Conservation (phyloP, 1,140 invertebrate genomes). For the Dolichoris vasculosae region DNA sequence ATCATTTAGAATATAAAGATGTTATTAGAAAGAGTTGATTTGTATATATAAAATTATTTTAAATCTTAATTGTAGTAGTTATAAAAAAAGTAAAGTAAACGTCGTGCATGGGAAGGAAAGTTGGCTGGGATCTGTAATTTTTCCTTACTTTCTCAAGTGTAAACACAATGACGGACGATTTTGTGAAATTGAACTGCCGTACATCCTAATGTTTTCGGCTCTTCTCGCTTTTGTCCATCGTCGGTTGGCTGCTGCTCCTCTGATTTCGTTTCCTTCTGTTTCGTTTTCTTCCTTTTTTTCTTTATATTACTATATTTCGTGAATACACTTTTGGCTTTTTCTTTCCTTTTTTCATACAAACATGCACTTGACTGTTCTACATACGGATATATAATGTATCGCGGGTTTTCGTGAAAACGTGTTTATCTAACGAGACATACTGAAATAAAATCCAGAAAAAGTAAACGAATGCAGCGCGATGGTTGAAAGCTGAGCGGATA, state of each 20-base stretch:
- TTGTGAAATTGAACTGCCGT: background rate
- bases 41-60: background rate
- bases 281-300: background rate
- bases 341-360: background rate
- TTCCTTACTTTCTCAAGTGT: background rate
- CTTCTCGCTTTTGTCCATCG: background rate
- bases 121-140: background rate
- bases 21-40: too few species aligned
- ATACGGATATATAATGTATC: background rate
- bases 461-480: background rate
- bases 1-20: too few species aligned
- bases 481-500: background rate
- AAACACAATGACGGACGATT: background rate
- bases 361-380: too few species aligned
- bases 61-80: background rate
- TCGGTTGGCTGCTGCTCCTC: background rate
- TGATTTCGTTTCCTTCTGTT: background rate
- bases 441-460: background rate
- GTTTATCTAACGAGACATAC: background rate
- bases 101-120: background rate
- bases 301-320: too few species aligned
- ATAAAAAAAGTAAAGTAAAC: background rate
- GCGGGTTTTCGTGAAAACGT: background rate
- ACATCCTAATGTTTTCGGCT: background rate
- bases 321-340: background rate